Evolutionary conservation across 2,888 invertebrate species (phyloP), one percentile per base, ranked within the genome.

Genomic region (Cremastinae sp.): DNA sequence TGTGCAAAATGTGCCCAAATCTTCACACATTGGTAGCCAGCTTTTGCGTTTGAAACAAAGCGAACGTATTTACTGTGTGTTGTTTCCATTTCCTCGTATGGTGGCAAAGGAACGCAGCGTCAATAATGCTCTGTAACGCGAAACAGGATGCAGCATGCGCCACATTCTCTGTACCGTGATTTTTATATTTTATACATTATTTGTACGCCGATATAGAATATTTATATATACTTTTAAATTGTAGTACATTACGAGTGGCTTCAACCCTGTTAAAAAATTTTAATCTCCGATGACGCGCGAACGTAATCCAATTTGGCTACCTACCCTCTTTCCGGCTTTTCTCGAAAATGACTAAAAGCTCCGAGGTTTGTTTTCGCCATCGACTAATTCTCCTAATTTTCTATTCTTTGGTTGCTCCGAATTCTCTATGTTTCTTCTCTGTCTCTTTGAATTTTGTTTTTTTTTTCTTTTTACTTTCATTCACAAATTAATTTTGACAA

Each of bases 1-100:
- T 96, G 77, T 93, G 93, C 76, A 90, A 93, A 59, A 92, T 93
- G 81, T 95, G 95, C 86, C 92, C 92, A 18, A 92, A 92, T 83
- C 87, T 96, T 51, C 92, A 93, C 68, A 94, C 94, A 4, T 86
- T 96, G 90, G 95, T 95, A 91, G 82, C 80, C 74, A 38, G 45
- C 16, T 80, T 83, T 84, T 84, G 79, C 74, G 47, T 80, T 84
- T 84, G 78, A 82, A 49, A 45, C 66, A 64, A 71, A 49, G 12
- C 64, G 41, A 22, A 71, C 69, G 59, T 66, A 58, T 53, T 68
- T 47, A 64, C 68, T 54, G 16, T 66, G 12, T 68, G 77, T 72
- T 72, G 71, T 78, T 78, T 75, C 73, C 74, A 82, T 82, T 73
- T 74, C 59, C 69, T 78, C 56, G 75, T 80, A 66, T 77, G 80